Evolutionary conservation across 2,797 vertebrate species (phyloP).

Genomic region (Chanos chanos): DNA sequence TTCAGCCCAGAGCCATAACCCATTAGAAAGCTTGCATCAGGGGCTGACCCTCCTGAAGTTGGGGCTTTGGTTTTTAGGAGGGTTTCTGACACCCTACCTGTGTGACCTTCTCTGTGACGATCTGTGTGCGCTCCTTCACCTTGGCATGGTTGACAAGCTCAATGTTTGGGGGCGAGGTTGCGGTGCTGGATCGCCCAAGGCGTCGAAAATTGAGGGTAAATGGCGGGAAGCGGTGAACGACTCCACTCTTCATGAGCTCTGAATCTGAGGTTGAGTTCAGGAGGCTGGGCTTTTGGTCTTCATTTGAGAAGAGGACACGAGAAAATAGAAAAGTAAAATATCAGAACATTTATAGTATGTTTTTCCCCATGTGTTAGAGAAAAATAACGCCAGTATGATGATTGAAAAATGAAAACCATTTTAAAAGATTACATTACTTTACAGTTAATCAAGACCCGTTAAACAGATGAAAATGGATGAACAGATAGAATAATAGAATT

Average conservation of each 20-base stretch:
- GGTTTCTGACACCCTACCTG: constrained; percentile 70
- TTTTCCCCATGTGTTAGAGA: too few relatives aligned
- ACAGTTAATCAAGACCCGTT: neutral
- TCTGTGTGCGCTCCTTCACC: constrained; percentile 85
- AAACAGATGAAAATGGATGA: neutral
- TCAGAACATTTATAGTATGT: too few relatives aligned
- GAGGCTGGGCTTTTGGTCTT: constrained; percentile 57
- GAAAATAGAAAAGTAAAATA: neutral
- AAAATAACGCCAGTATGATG: too few relatives aligned
- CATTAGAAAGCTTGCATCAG: too few relatives aligned
- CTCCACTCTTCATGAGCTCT: constrained; percentile 76
- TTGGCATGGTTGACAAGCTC: constrained; percentile 88
- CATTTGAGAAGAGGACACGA: constrained; percentile 1
- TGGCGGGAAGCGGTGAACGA: constrained; percentile 75
- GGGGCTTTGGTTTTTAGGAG: neutral
- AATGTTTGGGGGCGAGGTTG: constrained; percentile 73
- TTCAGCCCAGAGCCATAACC: too few relatives aligned
- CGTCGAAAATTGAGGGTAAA: constrained; percentile 75
- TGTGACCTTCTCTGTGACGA: constrained; percentile 93
- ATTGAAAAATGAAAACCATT: neutral
- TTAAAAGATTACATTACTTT: too few relatives aligned
- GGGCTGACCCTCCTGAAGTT: too few relatives aligned
- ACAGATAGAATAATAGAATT: too few relatives aligned
- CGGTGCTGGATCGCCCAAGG: constrained; percentile 63
- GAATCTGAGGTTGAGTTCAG: constrained; percentile 76